Base-by-base conservation (phyloP, 2,888 invertebrate species). In the Trissoscelio sp. region DNA sequence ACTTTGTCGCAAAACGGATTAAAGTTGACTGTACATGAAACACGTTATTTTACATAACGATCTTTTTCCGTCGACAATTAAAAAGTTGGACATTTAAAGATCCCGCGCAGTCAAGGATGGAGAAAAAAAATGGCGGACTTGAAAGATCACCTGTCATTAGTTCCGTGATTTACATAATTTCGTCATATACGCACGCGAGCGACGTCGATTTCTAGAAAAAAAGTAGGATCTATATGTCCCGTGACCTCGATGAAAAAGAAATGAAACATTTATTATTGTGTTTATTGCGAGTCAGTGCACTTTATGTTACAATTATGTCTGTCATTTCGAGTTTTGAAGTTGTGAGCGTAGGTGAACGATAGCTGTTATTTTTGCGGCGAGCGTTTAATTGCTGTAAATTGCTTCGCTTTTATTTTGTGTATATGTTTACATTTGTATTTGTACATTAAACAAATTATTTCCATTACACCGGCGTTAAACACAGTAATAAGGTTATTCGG, bases 81-180 rank as follows among this genome's bases (percentile, higher is more conserved):
- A 42, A 42, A 60, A 60, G 42, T 39, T 42, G 4, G 18, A 28
- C n/a, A 11, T 12, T 5, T 16, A 31, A 53, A 7, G 44, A 53
- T 53, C 18, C 9, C 20, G 11, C 24, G 34, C 24, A 55, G 18
- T 24, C 53, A 28, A 57, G 57, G 44, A 31, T 44, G 57, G 11
- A 31, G 20, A n/a, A 48, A 62, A 60, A 44, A 67, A 69, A 22
- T 44, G 44, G 53, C 55, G n/a, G 5, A 9, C 18, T 46, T 60
- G 51, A 62, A 39, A 48, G 48, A 58, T 44, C 73, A 11, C 34
- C 44, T 42, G 62, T 53, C 73, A 62, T 62, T 62, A 73, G 60
- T 55, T 31, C 12, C 11, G 53, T 5, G 28, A 73, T 73, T 73
- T 53, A 22, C 62, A 73, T 73, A 73, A 73, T 73, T 73, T 64